Base-by-base conservation (phyloP, 2,888 invertebrate species). In the Eurois occulta region DNA sequence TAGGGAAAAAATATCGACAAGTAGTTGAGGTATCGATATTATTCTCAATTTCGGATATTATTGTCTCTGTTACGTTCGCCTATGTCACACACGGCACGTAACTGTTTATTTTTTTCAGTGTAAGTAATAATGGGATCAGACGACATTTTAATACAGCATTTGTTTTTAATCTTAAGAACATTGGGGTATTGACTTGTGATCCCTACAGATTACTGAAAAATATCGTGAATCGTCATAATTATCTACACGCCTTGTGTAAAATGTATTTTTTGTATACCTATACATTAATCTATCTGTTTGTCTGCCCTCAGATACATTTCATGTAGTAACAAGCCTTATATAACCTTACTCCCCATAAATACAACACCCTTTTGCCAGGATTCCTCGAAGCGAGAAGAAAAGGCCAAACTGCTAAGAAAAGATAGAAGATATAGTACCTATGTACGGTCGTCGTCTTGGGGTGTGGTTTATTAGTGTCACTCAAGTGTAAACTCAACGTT, bases 401-500 rank as follows among this genome's bases (percentile, higher is more conserved):
- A 71, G 35, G 16, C 28, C 48, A 21, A 55, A 72, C 58, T 41
- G 48, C 60, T 21, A n/a, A 52, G 58, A 38, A 75, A 70, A 66
- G 28, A 80, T 48, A 72, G 10, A 52, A n/a, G 28, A 73, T n/a
- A 38, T 64, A 28, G 13, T 46, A 60, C 18, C 11, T 24, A 75
- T 35, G 6, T 62, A 21, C 35, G 62, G 24, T 24, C 16, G 46
- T 18, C 48, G 41, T 68, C 6, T 24, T 35, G 1, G 16, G 21
- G 21, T 70, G n/a, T 6, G 52, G 35, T 67, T 67, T 66, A 80
- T 80, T 52, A 60, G 11, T 65, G 55, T 69, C 62, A n/a, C 38
- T 76, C 81, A 76, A 76, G 81, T 67, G 66, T 76, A 67, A 70
- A 80, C 52, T 46, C 16, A 35, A 67, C 38, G 41, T 72, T 43